phyloP scores from a whole-genome alignment of 2,888 invertebrate species.

The Sminthurides aquaticus region DNA sequence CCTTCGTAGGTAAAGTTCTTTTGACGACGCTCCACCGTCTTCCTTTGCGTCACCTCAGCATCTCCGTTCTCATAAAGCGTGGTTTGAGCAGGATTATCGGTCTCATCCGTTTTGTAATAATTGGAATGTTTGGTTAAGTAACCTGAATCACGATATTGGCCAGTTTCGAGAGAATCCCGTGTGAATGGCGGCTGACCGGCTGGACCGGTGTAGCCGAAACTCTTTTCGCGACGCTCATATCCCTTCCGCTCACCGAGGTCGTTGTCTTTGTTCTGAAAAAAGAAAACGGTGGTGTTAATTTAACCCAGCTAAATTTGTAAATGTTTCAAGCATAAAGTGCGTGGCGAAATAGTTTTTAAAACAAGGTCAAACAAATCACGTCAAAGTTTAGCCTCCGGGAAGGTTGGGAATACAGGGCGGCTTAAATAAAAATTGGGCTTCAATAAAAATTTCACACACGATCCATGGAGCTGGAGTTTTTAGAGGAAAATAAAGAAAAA shows the following conservation, averaged over 20 bases:
- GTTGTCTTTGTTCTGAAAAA: constrained; percentile 34
- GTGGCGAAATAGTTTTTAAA: too few relatives aligned
- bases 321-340: too few relatives aligned
- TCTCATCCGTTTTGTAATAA: constrained; percentile 42
- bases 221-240: constrained; percentile 42
- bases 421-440: too few relatives aligned
- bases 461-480: too few relatives aligned
- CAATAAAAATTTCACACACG: too few relatives aligned
- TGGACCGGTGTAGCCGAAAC: constrained; percentile 42
- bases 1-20: constrained; percentile 41
- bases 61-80: constrained; percentile 40
- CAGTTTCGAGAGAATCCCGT: constrained; percentile 36
- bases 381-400: too few relatives aligned
- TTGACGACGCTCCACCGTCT: constrained; percentile 42
- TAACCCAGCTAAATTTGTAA: neutral
- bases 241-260: constrained; percentile 42
- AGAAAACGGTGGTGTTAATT: constrained; percentile 9
- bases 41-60: constrained; percentile 41
- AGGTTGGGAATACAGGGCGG: too few relatives aligned
- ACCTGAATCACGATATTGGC: constrained; percentile 35
- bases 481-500: too few relatives aligned
- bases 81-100: constrained; percentile 41
- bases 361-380: too few relatives aligned
- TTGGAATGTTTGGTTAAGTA: constrained; percentile 43
- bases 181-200: constrained; percentile 29